Evolutionary conservation across 1,140 invertebrate species (phyloP).

Genomic region (Micrasema minimum): DNA sequence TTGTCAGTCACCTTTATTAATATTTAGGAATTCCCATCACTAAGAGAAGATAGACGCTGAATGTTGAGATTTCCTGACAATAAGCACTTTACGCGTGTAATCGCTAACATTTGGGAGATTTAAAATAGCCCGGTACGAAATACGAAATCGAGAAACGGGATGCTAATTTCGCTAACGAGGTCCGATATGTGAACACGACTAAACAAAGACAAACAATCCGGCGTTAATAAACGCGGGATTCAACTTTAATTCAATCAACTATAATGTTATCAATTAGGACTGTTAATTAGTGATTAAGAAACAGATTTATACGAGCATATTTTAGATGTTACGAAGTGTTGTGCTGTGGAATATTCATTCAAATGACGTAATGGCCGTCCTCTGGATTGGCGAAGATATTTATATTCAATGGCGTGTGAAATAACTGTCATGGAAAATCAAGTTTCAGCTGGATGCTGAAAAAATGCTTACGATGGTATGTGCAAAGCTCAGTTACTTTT

Average conservation of each 20-base stretch:
- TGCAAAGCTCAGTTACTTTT: too few relatives aligned
- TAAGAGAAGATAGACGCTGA: too few relatives aligned
- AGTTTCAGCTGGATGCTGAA: slow-evolving; percentile 48
- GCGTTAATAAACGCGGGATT: not conserved
- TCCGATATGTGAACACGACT: slow-evolving; percentile 25
- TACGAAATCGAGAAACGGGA: slow-evolving; percentile 9
- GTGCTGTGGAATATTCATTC: slow-evolving; percentile 26
- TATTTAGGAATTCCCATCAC: too few relatives aligned
- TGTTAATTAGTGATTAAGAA: not conserved
- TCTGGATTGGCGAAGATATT: slow-evolving; percentile 11
- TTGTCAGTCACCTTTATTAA: too few relatives aligned
- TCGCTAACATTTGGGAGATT: too few relatives aligned
- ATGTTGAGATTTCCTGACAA: not conserved
- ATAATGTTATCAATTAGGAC: not conserved
- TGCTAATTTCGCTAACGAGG: slow-evolving; percentile 31
- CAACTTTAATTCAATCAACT: not conserved
- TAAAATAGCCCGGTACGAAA: not conserved
- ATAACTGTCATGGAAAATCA: slow-evolving; percentile 19
- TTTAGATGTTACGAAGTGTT: slow-evolving; percentile 10
- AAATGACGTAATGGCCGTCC: slow-evolving; percentile 19
- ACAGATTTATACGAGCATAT: not conserved
- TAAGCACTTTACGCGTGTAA: not conserved
- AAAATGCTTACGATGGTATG: slow-evolving; percentile 52
- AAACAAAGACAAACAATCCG: slow-evolving; percentile 7
- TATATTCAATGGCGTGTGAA: not conserved